Evolutionary conservation across 2,888 invertebrate genomes (phyloP), one percentile per base, ranked within the genome.

Genomic region (Stenichneumon culpator): DNA sequence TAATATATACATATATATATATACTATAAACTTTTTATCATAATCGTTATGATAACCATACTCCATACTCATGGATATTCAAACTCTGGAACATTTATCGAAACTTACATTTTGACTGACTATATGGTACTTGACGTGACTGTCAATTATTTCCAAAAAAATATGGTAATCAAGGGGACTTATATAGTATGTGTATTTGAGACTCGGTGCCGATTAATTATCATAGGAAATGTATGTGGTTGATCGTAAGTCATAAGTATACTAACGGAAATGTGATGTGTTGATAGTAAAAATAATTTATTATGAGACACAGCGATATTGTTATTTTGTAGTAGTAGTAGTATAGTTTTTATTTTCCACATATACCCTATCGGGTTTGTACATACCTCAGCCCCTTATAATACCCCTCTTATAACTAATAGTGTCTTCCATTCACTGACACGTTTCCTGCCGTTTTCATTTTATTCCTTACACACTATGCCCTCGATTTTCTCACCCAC

Each of bases 261-360:
- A 73, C 73, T 77, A 80, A 84, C 67, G 80, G n/a, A 80, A 84
- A 80, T 80, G 72, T 80, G 79, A 84, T 84, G 83, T 77, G 80
- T 80, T 75, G 80, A 80, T 77, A 80, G 83, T 84, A 73, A 77
- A 80, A n/a, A 77, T 54, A 47, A 77, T 84, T 84, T 84, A 80
- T 84, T 84, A 73, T 77, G 50, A 84, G 39, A 57, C 36, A 25
- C 54, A 39, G 28, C 14, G 2, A 25, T 9, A 57, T 82, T 69
- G 79, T 73, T 52, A 28, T 19, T 28, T 73, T 25, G 65, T 22
- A 22, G n/a, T n/a, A n/a, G n/a, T n/a, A n/a, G n/a, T n/a, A n/a
- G n/a, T n/a, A n/a, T n/a, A n/a, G n/a, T n/a, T n/a, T n/a, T n/a
- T n/a, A n/a, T n/a, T n/a, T n/a, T n/a, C n/a, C n/a, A n/a, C n/a